Conservation (phyloP, 2,113 vertebrate species). For the Rutilus rutilus region DNA sequence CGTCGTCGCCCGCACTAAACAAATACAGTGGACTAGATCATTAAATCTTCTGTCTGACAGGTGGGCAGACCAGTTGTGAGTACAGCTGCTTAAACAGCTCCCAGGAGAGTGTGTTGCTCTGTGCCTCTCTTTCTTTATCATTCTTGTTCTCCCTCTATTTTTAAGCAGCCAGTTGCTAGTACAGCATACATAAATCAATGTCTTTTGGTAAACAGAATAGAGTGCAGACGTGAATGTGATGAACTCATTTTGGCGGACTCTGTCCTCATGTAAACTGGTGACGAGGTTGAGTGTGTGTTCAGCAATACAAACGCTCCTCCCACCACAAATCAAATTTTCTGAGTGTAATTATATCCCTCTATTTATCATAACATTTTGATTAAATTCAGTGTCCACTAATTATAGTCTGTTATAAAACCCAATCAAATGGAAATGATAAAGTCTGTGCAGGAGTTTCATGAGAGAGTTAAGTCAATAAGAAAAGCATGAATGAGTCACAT, state of each 20-base stretch:
- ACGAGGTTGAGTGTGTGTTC: background rate
- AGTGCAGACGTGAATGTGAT: constrained; percentile 1
- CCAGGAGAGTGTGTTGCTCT: constrained; percentile 23
- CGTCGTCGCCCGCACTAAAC: background rate
- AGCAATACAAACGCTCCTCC: background rate
- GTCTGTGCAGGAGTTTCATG: background rate
- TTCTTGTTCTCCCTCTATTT: background rate
- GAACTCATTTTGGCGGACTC: background rate
- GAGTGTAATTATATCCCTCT: background rate
- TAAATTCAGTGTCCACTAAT: constrained; percentile 15
- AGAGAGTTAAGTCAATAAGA: background rate
- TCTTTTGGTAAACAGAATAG: constrained; percentile 15
- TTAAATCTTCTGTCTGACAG: constrained; percentile 32
- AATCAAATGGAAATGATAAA: background rate
- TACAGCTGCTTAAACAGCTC: constrained; percentile 38
- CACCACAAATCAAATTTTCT: constrained; percentile 31
- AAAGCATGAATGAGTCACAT: background rate
- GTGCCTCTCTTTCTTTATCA: background rate
- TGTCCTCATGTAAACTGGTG: background rate
- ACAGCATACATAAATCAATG: constrained; percentile 37
- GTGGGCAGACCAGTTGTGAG: constrained; percentile 22
- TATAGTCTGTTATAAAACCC: background rate
- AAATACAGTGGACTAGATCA: constrained; percentile 17
- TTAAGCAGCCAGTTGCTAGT: background rate
- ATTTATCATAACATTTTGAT: background rate